phyloP scores from a whole-genome alignment of 2,797 vertebrate species.

The Anas capensis region DNA sequence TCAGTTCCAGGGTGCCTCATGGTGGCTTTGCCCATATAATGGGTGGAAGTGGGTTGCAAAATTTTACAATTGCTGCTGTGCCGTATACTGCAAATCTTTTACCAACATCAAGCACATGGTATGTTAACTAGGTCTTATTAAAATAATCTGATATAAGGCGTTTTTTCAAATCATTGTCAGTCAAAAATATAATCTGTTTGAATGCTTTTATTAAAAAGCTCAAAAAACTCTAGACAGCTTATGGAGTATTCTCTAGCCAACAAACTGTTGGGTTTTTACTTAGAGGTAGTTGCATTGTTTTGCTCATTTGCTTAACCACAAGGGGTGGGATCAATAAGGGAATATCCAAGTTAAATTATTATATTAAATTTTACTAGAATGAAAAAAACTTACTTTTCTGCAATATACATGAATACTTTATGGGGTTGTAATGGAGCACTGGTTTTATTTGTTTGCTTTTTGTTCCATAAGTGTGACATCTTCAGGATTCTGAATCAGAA shows the following conservation, averaged over 20 bases:
- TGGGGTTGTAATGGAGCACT: constrained; percentile 9
- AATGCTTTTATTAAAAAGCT: background rate
- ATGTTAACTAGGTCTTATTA: constrained; percentile 59
- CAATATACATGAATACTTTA: background rate
- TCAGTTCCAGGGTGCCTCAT: constrained; percentile 96
- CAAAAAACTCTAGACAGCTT: background rate
- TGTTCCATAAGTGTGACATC: background rate
- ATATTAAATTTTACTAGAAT: constrained; percentile 21
- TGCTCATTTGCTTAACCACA: constrained; percentile 20
- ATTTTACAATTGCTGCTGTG: constrained; percentile 95
- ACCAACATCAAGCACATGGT: constrained; percentile 98
- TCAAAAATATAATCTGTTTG: background rate
- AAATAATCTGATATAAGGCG: background rate
- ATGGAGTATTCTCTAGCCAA: background rate
- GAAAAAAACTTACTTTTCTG: background rate
- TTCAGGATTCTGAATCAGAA: constrained; percentile 42
- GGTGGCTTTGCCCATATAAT: constrained; percentile 97
- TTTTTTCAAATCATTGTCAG: background rate
- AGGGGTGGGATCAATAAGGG: constrained; percentile 1
- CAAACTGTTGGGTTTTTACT: background rate
- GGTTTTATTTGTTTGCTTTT: background rate
- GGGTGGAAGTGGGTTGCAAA: constrained; percentile 96
- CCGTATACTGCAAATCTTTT: constrained; percentile 93
- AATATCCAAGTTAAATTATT: constrained; percentile 14
- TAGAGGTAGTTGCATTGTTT: background rate